phyloP scores from a whole-genome alignment of 2,888 invertebrate species.

The Adelphocoris suturalis region DNA sequence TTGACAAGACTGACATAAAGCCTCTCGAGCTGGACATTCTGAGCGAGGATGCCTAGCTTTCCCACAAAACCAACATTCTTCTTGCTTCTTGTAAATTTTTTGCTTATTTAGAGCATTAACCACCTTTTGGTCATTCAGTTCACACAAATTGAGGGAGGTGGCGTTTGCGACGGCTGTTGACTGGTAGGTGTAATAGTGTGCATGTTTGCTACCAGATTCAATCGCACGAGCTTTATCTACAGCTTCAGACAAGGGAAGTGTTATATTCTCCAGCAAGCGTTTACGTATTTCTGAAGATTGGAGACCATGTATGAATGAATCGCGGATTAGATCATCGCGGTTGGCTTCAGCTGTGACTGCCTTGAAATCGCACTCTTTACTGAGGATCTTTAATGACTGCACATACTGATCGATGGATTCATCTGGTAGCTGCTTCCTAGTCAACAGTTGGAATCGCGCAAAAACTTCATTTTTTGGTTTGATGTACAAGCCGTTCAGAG shows the following conservation, averaged over 20 bases:
- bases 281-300: not conserved
- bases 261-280: slow-evolving; percentile 7
- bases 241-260: not conserved
- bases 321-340: not conserved
- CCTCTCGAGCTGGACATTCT: not conserved
- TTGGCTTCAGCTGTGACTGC: slow-evolving; percentile 18
- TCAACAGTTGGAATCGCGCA: not conserved
- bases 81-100: too few species aligned
- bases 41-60: slow-evolving; percentile 15
- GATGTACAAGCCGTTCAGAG: not conserved
- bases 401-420: too few species aligned
- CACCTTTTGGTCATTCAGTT: too few species aligned
- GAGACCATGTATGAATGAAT: slow-evolving; percentile 21
- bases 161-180: slow-evolving; percentile 15
- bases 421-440: not conserved
- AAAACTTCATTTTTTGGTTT: slow-evolving; percentile 35
- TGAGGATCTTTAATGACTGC: not conserved
- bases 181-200: not conserved
- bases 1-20: slow-evolving; percentile 12
- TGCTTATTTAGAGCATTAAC: too few species aligned
- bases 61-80: slow-evolving; percentile 39
- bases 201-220: not conserved
- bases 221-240: slow-evolving; percentile 31
- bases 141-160: not conserved
- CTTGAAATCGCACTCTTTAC: slow-evolving; percentile 27